phyloP scores from a whole-genome alignment of 2,888 invertebrate species.

The Copidosoma aretas region DNA sequence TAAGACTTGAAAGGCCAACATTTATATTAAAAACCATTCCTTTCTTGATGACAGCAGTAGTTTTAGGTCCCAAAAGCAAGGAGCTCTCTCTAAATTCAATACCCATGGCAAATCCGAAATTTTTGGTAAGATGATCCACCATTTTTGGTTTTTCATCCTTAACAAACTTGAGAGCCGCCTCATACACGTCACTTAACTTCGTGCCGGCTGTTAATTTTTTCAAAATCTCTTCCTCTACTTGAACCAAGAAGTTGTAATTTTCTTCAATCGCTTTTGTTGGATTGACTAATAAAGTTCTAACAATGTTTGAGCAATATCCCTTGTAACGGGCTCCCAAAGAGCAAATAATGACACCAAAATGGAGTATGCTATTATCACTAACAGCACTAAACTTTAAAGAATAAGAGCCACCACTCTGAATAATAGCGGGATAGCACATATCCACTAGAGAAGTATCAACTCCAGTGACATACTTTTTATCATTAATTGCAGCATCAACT shows the following conservation, averaged over 20 bases:
- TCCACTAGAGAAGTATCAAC: constrained; percentile 90
- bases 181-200: constrained; percentile 87
- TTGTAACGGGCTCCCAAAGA: constrained; percentile 94
- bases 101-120: constrained; percentile 96
- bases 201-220: constrained; percentile 82
- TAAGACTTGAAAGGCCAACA: constrained; percentile 86
- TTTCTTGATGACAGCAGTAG: constrained; percentile 78
- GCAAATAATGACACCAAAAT: constrained; percentile 96
- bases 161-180: constrained; percentile 79
- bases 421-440: constrained; percentile 98
- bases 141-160: constrained; percentile 87
- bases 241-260: constrained; percentile 90
- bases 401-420: constrained; percentile 98
- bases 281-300: constrained; percentile 94
- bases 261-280: constrained; percentile 77
- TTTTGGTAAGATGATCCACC: constrained; percentile 90
- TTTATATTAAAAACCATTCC: constrained; percentile 98
- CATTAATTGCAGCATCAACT: constrained; percentile 90
- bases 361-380: constrained; percentile 91
- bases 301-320: constrained; percentile 97
- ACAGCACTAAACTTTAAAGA: constrained; percentile 95
- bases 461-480: constrained; percentile 93
- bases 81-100: constrained; percentile 97
- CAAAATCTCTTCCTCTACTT: constrained; percentile 88
- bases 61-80: constrained; percentile 90